Conservation (phyloP, 2,888 invertebrate species). For the Mimumesa dahlbomi region DNA sequence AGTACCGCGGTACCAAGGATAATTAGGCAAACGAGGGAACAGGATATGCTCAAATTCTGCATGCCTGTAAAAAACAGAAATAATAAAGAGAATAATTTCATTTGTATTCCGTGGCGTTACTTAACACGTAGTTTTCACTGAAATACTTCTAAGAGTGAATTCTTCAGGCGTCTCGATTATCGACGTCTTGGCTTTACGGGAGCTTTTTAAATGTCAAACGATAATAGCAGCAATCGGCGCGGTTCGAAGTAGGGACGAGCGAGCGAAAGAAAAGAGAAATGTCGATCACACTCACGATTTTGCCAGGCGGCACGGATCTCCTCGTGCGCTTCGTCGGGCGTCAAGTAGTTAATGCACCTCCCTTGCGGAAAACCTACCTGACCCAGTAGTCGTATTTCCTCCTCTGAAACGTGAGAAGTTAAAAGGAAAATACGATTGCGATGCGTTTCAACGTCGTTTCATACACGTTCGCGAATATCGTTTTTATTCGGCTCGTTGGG, state of each 20-base stretch:
- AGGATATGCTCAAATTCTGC: constrained; percentile 97
- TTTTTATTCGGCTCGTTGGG: background rate
- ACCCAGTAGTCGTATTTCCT: constrained; percentile 86
- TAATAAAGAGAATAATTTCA: too few relatives aligned
- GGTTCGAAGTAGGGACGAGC: background rate
- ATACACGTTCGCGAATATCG: background rate
- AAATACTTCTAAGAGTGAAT: too few relatives aligned
- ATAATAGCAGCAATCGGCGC: background rate
- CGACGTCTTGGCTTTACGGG: background rate
- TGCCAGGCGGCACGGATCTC: constrained; percentile 90
- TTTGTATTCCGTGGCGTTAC: too few relatives aligned
- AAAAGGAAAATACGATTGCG: constrained; percentile 2
- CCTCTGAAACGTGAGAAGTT: constrained; percentile 81
- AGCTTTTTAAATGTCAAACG: background rate
- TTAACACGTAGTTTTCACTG: too few relatives aligned
- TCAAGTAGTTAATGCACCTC: constrained; percentile 91
- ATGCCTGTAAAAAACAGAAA: constrained; percentile 85
- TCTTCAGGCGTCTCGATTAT: background rate
- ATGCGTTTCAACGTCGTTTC: constrained; percentile 12
- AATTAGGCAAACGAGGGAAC: constrained; percentile 94
- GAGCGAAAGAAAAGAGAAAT: background rate
- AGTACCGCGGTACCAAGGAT: constrained; percentile 92
- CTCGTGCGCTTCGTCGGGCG: constrained; percentile 85
- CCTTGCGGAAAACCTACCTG: constrained; percentile 86
- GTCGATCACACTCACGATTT: constrained; percentile 76